Base-by-base conservation (phyloP, 35 echinoderm and acorn worm species). In the Heliocidaris tuberculata region DNA sequence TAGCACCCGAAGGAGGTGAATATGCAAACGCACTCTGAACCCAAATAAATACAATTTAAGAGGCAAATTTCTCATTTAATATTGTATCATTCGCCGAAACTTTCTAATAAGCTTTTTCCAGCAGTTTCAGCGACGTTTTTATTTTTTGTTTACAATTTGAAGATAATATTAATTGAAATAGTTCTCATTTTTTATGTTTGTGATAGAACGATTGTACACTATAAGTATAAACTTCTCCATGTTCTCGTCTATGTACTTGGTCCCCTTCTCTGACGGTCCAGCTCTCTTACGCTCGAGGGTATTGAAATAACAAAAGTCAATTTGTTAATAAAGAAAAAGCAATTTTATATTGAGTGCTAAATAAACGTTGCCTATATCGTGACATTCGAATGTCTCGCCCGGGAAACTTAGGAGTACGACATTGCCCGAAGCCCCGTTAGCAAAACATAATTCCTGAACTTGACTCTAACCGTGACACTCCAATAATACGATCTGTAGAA, bases 321-420 rank as follows among this genome's bases (percentile, higher is more conserved):
- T 89, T 89, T 89, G 87, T 89, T 47, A 48, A 89, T 47, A 48
- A 89, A 47, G 87, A 89, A 89, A 89, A 48, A 47, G 87, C 87
- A 89, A 89, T 89, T 17, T 89, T 89, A 32, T 89, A 32, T 48
- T 89, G 87, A 89, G 87, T 89, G 87, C 47, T 89, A 89, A 89
- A 31, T 89, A 32, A 89, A 89, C 87, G 31, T 89, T 48, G 31
- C 30, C 31, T 48, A 16, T 42, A 42, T 89, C 87, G 87, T 48
- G 87, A 89, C 87, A 47, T 89, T 89, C 10, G 87, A 32, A 32
- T 89, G 87, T 47, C 87, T 89, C 15, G 87, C 87, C 35, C 15
- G 87, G 6, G 87, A 48, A 89, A 48, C 19, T 47, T 27, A 32
- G 87, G 29, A 29, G 85, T 32, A 32, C 85, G 85, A 32, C 31